Evolutionary conservation across 2,113 vertebrate species (phyloP).

Genomic region (human (Homo sapiens)): GRCh38 chr3:105188501-105189000

Average conservation of each 20-base stretch:
- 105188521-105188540: background rate
- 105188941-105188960: slow-evolving; percentile 80
- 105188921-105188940: slow-evolving; percentile 78
- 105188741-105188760: slow-evolving; percentile 74
- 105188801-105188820: slow-evolving; percentile 80
- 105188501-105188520: background rate
- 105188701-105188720: slow-evolving; percentile 72
- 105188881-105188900: slow-evolving; percentile 74
- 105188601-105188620: background rate
- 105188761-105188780: slow-evolving; percentile 79
- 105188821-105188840: slow-evolving; percentile 80
- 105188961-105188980: slow-evolving; percentile 66
- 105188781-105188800: slow-evolving; percentile 81
- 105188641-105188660: slow-evolving; percentile 15
- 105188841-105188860: slow-evolving; percentile 85
- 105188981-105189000: slow-evolving; percentile 69
- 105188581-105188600: slow-evolving; percentile 45
- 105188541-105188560: background rate
- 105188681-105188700: slow-evolving; percentile 55
- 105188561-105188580: background rate
- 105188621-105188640: slow-evolving; percentile 20
- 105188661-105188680: slow-evolving; percentile 8
- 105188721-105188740: slow-evolving; percentile 73
- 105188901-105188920: slow-evolving; percentile 78
- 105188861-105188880: slow-evolving; percentile 64